A percentile compares a stretch with the other conserved stretches of the same genome.
These are phyloP conservation scores for Galemys pyrenaicus DNA, from an alignment of 2,113 vertebrate genomes.

Conservation along the genomic window DNA sequence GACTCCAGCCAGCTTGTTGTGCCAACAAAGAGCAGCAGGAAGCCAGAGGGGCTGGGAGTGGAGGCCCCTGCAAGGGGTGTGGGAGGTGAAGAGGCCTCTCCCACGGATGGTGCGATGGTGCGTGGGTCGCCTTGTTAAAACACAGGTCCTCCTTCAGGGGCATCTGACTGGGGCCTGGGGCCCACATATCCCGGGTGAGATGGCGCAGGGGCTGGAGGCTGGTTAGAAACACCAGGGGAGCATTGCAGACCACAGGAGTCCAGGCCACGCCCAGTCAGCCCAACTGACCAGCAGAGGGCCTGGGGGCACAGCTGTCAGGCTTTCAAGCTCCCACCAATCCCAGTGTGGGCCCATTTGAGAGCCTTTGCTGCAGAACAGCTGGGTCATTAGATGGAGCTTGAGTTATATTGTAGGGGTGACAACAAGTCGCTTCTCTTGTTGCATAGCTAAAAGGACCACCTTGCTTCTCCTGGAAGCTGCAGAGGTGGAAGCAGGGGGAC, in stretches of 20 bases:
- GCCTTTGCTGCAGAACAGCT: rapidly evolving
- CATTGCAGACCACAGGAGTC: rapidly evolving
- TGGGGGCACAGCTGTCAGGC: too few relatives aligned
- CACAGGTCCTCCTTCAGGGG: background rate
- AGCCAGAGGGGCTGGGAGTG: rapidly evolving
- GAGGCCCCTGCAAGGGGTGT: rapidly evolving
- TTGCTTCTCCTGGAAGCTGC: rapidly evolving
- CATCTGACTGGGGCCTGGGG: background rate
- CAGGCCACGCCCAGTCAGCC: rapidly evolving
- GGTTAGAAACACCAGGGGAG: rapidly evolving
- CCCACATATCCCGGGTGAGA: background rate
- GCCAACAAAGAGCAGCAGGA: rapidly evolving
- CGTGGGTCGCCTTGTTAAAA: rapidly evolving
- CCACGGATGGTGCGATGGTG: background rate
- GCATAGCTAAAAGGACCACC: rapidly evolving
- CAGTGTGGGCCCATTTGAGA: background rate
- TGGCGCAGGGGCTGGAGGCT: rapidly evolving
- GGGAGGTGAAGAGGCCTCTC: rapidly evolving
- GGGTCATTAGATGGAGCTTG: background rate
- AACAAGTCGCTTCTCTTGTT: rapidly evolving
- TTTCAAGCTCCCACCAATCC: rapidly evolving
- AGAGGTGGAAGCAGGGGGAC: background rate
- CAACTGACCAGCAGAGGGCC: rapidly evolving
- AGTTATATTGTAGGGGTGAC: rapidly evolving
- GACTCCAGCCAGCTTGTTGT: rapidly evolving